These are phyloP conservation scores for Melanostoma scalare DNA, from an alignment of 2,888 invertebrate species.

Conservation along the genomic window DNA sequence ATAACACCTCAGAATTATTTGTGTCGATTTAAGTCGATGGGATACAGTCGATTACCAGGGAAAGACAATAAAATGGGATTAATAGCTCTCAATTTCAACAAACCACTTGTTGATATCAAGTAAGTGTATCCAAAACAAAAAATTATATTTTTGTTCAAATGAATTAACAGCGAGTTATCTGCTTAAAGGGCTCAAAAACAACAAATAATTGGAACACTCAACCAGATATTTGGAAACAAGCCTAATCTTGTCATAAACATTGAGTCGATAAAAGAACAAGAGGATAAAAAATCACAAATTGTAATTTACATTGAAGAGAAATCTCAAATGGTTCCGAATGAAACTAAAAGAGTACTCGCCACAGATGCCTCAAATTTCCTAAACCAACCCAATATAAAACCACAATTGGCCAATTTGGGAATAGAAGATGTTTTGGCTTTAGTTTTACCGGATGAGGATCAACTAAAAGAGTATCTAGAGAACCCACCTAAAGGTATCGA, in stretches of 20 bases:
- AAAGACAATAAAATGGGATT: slow-evolving; percentile 95
- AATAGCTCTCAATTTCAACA: slow-evolving; percentile 92
- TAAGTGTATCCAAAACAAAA: slow-evolving; percentile 78
- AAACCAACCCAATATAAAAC: slow-evolving; percentile 87
- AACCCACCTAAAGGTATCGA: slow-evolving; percentile 97
- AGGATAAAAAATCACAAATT: slow-evolving; percentile 91
- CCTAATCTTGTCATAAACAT: slow-evolving; percentile 91
- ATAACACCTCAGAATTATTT: slow-evolving; percentile 94
- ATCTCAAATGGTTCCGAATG: slow-evolving; percentile 84
- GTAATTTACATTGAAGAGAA: slow-evolving; percentile 89
- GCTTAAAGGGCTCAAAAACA: slow-evolving; percentile 86
- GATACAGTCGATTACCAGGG: slow-evolving; percentile 93
- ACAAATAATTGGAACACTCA: slow-evolving; percentile 86
- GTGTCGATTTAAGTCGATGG: slow-evolving; percentile 96
- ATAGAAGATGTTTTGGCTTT: slow-evolving; percentile 88
- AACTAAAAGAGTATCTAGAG: slow-evolving; percentile 93
- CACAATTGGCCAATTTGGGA: slow-evolving; percentile 88
- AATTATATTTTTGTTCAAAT: no score
- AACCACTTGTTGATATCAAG: slow-evolving; percentile 91
- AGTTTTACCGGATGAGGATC: slow-evolving; percentile 89
- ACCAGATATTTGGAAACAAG: slow-evolving; percentile 90
- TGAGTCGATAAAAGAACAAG: slow-evolving; percentile 89
- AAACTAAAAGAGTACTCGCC: slow-evolving; percentile 88
- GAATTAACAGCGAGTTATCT: not conserved
- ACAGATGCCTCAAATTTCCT: slow-evolving; percentile 88